A percentile compares a stretch with the other conserved stretches of the same genome.
Conservation (phyloP, 64 coral and sea anemone species). For the Astreopora myriophthalma region DNA sequence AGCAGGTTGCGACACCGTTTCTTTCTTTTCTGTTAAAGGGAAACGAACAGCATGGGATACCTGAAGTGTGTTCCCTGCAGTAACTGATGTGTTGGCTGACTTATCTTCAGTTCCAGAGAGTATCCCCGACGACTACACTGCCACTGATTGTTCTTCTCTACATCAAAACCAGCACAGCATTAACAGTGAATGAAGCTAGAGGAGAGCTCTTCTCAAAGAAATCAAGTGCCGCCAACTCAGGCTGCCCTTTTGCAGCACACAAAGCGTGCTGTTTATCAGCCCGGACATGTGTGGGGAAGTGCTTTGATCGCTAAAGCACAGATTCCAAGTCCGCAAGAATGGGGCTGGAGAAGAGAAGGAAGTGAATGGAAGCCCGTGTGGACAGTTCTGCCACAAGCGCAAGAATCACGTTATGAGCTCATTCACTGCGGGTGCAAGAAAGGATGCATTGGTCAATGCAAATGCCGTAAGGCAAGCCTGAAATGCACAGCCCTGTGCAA, state of each 20-base stretch:
- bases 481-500: no score
- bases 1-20: slow-evolving; percentile 20
- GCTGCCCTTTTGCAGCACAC: neutral
- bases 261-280: slow-evolving; percentile 3
- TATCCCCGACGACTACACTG: neutral
- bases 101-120: neutral
- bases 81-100: slow-evolving; percentile 9
- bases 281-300: slow-evolving; percentile 30
- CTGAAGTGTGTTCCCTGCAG: neutral
- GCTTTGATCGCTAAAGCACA: no score
- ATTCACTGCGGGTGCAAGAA: no score
- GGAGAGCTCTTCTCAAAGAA: slow-evolving; percentile 22
- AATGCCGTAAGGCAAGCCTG: no score
- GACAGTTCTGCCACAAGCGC: no score
- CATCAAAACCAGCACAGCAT: slow-evolving; percentile 12
- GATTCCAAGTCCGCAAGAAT: no score
- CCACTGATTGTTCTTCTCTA: slow-evolving; percentile 30
- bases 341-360: no score
- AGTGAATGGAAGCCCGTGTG: no score
- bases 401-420: no score
- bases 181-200: slow-evolving; percentile 36
- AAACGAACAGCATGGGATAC: slow-evolving; percentile 1
- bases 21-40: neutral
- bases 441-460: no score
- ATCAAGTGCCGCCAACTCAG: neutral